phyloP scores from a whole-genome alignment of 1,140 invertebrate genomes.

The Drosophila grimshawi region DNA sequence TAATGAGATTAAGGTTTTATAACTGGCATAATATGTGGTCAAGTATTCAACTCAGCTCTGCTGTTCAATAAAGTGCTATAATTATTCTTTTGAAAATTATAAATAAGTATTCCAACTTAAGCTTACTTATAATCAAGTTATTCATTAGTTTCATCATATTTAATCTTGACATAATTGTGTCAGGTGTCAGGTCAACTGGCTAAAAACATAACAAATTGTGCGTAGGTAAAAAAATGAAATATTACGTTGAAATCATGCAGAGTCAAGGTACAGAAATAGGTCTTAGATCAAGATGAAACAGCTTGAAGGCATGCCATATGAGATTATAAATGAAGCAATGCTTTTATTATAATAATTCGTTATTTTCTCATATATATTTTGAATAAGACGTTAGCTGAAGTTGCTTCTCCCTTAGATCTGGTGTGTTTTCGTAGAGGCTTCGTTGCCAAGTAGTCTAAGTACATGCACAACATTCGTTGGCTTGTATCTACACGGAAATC shows the following conservation, averaged over 20 bases:
- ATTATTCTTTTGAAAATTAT: not conserved
- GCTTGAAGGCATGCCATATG: not conserved
- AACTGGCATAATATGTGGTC: not conserved
- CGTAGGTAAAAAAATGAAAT: not conserved
- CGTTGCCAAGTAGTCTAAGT: no score
- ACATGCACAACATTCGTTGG: not conserved
- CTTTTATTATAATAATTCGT: not conserved
- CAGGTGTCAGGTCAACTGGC: slow-evolving; percentile 35
- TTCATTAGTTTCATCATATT: not conserved
- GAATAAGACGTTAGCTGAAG: no score
- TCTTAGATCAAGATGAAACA: slow-evolving; percentile 19
- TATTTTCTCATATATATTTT: not conserved
- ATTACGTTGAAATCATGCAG: not conserved
- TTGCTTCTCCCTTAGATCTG: no score
- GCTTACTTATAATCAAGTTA: not conserved
- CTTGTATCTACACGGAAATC: slow-evolving; percentile 57
- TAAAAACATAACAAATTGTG: slow-evolving; percentile 5
- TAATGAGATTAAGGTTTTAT: not conserved
- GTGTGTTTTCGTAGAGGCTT: no score
- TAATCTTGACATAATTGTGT: slow-evolving; percentile 33
- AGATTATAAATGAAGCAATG: not conserved
- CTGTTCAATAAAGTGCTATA: slow-evolving; percentile 3
- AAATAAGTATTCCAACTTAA: not conserved
- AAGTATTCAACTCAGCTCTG: not conserved
- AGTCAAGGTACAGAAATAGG: slow-evolving; percentile 9